Conservation (phyloP, 2,888 invertebrate genomes). For the Tetanocera ferruginea region DNA sequence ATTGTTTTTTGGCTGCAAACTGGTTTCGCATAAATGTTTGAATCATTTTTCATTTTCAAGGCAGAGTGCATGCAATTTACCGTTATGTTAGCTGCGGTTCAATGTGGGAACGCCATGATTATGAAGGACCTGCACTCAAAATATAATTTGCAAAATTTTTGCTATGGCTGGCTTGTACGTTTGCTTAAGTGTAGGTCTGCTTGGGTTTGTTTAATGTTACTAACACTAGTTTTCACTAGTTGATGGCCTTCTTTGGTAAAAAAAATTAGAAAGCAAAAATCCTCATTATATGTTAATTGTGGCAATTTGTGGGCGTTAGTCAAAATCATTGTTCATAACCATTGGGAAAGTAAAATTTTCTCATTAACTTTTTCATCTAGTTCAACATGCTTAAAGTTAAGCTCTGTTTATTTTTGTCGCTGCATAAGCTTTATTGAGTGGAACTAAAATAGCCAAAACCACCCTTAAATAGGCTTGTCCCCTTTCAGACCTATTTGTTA, state of each 20-base stretch:
- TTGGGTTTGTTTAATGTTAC: not conserved
- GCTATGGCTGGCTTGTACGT: not conserved
- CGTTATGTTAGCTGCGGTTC: slow-evolving; percentile 18
- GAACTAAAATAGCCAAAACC: too few species aligned
- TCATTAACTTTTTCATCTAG: too few species aligned
- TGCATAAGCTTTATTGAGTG: too few species aligned
- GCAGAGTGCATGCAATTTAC: slow-evolving; percentile 27
- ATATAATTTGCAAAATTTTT: slow-evolving; percentile 11
- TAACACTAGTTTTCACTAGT: not conserved
- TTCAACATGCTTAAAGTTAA: too few species aligned
- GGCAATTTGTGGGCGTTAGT: too few species aligned
- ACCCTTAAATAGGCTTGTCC: too few species aligned
- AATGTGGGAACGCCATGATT: slow-evolving; percentile 32
- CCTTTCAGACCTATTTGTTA: too few species aligned
- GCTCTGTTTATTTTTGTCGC: too few species aligned
- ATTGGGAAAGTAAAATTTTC: too few species aligned
- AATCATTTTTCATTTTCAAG: slow-evolving; percentile 33
- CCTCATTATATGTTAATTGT: too few species aligned
- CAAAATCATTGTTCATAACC: too few species aligned
- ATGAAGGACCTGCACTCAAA: not conserved
- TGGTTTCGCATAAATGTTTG: not conserved
- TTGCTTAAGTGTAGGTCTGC: not conserved
- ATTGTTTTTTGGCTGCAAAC: not conserved
- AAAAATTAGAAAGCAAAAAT: too few species aligned
- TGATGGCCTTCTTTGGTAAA: not conserved